phyloP scores from a whole-genome alignment of 2,113 vertebrate species.

The Eudyptes chrysolophus region DNA sequence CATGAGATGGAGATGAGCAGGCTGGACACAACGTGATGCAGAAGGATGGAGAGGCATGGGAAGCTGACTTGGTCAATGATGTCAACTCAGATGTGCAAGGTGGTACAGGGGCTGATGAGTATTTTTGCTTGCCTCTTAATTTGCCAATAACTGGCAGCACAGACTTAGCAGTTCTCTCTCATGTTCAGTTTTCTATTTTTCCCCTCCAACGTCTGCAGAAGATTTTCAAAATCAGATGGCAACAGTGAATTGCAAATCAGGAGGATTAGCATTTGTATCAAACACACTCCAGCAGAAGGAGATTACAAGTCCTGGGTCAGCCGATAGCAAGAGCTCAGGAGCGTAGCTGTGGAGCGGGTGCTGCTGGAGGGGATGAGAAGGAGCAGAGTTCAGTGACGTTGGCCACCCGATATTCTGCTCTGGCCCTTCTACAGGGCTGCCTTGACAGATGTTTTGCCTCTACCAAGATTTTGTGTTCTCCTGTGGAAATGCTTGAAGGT shows the following conservation, averaged over 20 bases:
- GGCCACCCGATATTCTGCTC: neutral
- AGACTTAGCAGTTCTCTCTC: neutral
- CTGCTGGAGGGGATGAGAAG: neutral
- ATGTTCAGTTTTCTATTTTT: neutral
- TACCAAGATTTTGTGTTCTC: neutral
- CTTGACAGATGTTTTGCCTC: neutral
- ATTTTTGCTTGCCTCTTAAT: neutral
- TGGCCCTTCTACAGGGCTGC: neutral
- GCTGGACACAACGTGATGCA: neutral
- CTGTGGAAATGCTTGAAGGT: neutral
- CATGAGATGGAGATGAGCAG: neutral
- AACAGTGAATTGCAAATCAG: neutral
- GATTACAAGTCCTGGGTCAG: constrained; percentile 4
- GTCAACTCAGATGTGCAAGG: neutral
- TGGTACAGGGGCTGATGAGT: neutral
- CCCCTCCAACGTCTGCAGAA: neutral
- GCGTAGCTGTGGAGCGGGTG: neutral
- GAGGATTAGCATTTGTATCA: neutral
- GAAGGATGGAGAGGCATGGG: neutral
- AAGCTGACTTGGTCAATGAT: neutral
- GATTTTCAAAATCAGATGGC: constrained; percentile 18
- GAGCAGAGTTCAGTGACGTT: neutral
- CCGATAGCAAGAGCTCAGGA: neutral
- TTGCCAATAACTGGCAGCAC: neutral
- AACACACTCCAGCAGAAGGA: neutral